phyloP scores from a whole-genome alignment of 2,888 invertebrate genomes.

The Metellina segmentata region DNA sequence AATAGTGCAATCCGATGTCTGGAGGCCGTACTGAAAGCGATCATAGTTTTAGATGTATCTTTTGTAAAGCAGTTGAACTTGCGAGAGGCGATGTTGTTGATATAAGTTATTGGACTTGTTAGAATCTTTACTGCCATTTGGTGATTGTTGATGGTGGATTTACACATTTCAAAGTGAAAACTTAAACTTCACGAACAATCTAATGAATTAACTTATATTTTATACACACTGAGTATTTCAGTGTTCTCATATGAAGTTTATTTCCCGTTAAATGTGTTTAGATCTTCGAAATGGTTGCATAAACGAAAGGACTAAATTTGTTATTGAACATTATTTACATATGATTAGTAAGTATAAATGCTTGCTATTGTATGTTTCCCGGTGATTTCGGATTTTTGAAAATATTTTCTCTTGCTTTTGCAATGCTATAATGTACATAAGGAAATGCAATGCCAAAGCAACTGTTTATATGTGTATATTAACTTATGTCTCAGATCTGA shows the following conservation, averaged over 20 bases:
- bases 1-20: slow-evolving; percentile 62
- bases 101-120: no score
- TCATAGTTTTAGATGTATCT: no score
- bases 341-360: no score
- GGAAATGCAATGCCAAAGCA: background rate
- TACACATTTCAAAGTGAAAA: background rate
- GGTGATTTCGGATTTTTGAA: slow-evolving; percentile 9
- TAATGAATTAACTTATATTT: no score
- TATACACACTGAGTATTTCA: no score
- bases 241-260: no score
- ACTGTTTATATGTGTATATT: background rate
- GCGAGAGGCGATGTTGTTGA: background rate
- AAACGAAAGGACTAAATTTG: no score
- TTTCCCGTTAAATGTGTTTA: no score
- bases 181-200: background rate
- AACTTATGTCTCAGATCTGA: slow-evolving; percentile 22
- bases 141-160: background rate
- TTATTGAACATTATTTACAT: no score
- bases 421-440: slow-evolving; percentile 5
- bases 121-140: no score
- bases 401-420: background rate
- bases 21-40: slow-evolving; percentile 53
- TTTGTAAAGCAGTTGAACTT: background rate
- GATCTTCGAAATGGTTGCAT: no score
- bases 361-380: background rate